A percentile compares a stretch with the other conserved stretches of the same genome.
Evolutionary conservation across 30 jellyfish, hydroid and myxozoan genomes (phyloP).

Genomic region (Hydractinia echinata): DNA sequence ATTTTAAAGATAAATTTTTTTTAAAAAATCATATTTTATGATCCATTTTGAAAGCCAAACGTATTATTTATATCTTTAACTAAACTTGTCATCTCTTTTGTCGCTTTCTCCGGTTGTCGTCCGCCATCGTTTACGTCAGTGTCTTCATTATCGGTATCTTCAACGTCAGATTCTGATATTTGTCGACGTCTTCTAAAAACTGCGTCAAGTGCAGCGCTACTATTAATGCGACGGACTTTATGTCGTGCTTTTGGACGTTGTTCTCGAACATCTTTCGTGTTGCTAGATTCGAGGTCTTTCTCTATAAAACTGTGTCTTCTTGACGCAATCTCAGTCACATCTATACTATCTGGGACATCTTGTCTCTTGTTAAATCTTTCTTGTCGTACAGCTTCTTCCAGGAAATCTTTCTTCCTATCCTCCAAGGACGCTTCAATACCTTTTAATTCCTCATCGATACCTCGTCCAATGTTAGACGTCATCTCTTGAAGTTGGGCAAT

Average conservation of each 20-base stretch:
- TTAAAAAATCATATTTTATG: not conserved
- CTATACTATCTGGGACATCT: constrained; percentile 45
- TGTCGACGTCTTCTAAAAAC: constrained; percentile 78
- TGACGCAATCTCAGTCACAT: constrained; percentile 60
- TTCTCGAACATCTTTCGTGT: constrained; percentile 11
- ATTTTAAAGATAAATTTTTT: no score
- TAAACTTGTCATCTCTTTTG: constrained; percentile 20
- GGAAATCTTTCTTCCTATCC: constrained; percentile 66
- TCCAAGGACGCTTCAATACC: constrained; percentile 47
- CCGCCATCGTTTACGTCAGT: not conserved
- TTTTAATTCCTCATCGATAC: constrained; percentile 24
- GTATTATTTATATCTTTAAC: constrained; percentile 12
- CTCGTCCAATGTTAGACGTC: not conserved
- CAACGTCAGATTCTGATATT: constrained; percentile 29
- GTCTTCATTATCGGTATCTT: constrained; percentile 16
- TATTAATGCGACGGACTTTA: constrained; percentile 76
- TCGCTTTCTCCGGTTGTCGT: constrained; percentile 20
- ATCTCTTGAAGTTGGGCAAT: constrained; percentile 1
- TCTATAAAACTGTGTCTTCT: constrained; percentile 60
- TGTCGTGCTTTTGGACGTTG: constrained; percentile 43
- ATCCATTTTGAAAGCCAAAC: not conserved
- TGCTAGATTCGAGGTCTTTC: constrained; percentile 54
- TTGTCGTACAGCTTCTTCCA: constrained; percentile 49
- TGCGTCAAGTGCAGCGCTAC: constrained; percentile 88
- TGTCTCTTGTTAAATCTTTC: constrained; percentile 31